Evolutionary conservation across 2,113 vertebrate species (phyloP).

Genomic region (Oxyruncus cristatus): DNA sequence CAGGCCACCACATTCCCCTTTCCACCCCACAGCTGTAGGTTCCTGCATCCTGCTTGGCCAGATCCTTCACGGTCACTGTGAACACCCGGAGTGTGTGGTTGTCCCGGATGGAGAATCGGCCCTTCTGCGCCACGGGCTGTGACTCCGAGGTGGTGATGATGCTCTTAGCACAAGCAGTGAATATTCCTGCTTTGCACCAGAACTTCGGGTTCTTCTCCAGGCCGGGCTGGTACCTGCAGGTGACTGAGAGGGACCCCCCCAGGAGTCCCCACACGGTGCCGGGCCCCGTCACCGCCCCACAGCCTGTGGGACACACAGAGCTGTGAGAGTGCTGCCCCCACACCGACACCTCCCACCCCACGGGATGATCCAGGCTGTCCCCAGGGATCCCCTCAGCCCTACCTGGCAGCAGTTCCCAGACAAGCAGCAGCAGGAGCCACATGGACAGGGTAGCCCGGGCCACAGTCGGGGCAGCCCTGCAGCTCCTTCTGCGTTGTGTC

Average conservation of each 20-base stretch:
- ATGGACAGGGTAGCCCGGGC: neutral
- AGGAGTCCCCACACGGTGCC: rapidly evolving
- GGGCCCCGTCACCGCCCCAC: neutral
- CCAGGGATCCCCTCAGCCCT: neutral
- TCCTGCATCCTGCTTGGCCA: rapidly evolving
- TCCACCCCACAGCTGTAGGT: neutral
- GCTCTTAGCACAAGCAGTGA: rapidly evolving
- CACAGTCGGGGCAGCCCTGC: rapidly evolving
- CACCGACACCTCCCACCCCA: too few species aligned
- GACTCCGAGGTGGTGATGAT: neutral
- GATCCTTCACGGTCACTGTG: neutral
- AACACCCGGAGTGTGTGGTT: rapidly evolving
- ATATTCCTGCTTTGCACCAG: rapidly evolving
- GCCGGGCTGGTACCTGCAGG: rapidly evolving
- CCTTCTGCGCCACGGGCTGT: rapidly evolving
- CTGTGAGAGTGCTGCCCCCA: rapidly evolving
- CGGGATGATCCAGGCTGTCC: neutral
- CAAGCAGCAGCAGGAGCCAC: neutral
- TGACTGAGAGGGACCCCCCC: neutral
- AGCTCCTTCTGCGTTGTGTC: rapidly evolving
- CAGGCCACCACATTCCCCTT: rapidly evolving
- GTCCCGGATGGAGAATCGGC: neutral
- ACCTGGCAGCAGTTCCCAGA: neutral
- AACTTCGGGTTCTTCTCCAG: rapidly evolving
- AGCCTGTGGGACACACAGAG: neutral